Evolutionary conservation across 2,113 vertebrate species (phyloP).

Genomic region (Odocoileus hemionus): DNA sequence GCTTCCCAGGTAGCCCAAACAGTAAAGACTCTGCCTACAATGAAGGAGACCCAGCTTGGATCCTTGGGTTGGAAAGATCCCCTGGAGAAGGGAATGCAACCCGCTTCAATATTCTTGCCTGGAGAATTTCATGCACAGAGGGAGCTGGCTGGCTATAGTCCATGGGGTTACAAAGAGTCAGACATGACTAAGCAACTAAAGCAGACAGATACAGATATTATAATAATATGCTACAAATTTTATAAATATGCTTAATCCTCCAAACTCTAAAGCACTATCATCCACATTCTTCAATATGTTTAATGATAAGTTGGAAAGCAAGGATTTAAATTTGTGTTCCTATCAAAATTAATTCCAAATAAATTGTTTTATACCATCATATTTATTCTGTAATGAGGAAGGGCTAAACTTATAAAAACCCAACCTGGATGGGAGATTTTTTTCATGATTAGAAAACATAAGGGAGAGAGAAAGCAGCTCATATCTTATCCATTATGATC

Average conservation of each 20-base stretch:
- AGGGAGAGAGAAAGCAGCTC: slow-evolving; percentile 20
- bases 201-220: background rate
- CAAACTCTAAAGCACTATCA: background rate
- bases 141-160: background rate
- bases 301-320: background rate
- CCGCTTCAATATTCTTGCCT: background rate
- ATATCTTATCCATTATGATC: slow-evolving; percentile 58
- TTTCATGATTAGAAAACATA: background rate
- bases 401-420: background rate
- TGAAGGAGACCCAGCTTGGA: background rate
- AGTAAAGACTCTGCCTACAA: background rate
- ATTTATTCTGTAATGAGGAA: background rate
- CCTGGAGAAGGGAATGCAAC: background rate
- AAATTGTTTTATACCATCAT: background rate
- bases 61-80: background rate
- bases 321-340: background rate
- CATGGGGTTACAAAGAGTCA: background rate
- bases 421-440: background rate
- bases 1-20: background rate
- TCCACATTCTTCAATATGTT: background rate
- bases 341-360: background rate
- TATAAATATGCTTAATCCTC: background rate
- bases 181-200: background rate
- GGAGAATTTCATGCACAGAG: background rate
- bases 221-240: background rate